Evolutionary conservation across 1,140 invertebrate genomes (phyloP).

Genomic region (Semibalanus balanoides): DNA sequence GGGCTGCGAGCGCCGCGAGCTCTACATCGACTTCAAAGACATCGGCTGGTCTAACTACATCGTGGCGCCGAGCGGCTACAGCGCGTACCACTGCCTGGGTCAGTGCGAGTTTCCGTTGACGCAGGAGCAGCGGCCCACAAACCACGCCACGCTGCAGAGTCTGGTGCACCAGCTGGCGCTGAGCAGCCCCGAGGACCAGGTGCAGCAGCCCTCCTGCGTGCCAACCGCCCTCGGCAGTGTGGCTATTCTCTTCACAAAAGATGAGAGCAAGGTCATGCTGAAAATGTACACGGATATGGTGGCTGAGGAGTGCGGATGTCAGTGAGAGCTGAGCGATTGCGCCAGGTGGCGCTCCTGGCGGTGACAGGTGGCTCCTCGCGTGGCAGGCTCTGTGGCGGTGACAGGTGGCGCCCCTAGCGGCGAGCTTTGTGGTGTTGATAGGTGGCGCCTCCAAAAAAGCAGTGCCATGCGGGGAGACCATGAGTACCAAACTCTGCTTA

Average conservation of each 20-base stretch:
- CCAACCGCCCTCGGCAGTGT: constrained; percentile 36
- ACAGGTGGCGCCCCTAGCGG: too few species aligned
- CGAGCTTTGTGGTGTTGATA: too few species aligned
- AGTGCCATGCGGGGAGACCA: too few species aligned
- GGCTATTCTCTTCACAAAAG: constrained; percentile 36
- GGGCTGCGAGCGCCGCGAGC: constrained; percentile 21
- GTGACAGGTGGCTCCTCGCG: too few species aligned
- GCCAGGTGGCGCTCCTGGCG: too few species aligned
- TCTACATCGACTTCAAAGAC: constrained; percentile 33
- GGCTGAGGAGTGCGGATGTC: constrained; percentile 37
- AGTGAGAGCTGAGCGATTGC: too few species aligned
- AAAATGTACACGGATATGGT: constrained; percentile 41
- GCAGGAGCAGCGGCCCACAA: constrained; percentile 37
- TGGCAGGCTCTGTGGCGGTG: too few species aligned
- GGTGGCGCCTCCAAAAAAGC: too few species aligned
- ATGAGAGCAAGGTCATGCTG: constrained; percentile 37
- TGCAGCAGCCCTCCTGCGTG: constrained; percentile 35
- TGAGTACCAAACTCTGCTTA: too few species aligned
- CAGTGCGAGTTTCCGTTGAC: constrained; percentile 36
- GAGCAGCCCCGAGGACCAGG: constrained; percentile 19
- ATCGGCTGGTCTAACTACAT: constrained; percentile 37
- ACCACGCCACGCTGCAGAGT: constrained; percentile 40
- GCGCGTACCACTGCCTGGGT: constrained; percentile 35
- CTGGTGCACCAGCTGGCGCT: constrained; percentile 32
- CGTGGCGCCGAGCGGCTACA: constrained; percentile 35